These are phyloP conservation scores for Siniperca knerii DNA, from an alignment of 2,113 vertebrate genomes.

Conservation along the genomic window DNA sequence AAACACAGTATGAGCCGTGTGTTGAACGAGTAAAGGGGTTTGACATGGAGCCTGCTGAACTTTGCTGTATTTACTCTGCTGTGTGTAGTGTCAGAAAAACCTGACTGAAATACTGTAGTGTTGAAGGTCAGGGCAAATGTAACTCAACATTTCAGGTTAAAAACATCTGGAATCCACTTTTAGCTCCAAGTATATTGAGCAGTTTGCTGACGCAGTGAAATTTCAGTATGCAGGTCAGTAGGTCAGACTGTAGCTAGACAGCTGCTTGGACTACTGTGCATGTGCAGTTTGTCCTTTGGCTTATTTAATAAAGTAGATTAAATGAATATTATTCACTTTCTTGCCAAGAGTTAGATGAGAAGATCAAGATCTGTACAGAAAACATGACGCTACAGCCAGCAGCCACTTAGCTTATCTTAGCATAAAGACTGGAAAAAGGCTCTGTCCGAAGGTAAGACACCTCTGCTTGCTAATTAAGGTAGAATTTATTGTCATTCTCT, in stretches of 20 bases:
- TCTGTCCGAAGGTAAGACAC: no score
- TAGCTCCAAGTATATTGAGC: background rate
- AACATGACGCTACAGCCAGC: background rate
- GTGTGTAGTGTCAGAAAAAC: background rate
- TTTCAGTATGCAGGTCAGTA: background rate
- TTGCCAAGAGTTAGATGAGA: background rate
- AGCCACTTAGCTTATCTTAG: background rate
- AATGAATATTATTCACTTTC: background rate
- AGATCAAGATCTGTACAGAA: background rate
- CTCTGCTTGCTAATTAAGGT: no score
- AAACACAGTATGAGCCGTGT: background rate
- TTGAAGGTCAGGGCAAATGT: slow-evolving; percentile 5
- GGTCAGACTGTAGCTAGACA: background rate
- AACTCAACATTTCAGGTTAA: background rate
- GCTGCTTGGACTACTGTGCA: background rate
- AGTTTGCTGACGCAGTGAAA: background rate
- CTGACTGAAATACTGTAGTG: background rate
- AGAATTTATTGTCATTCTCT: no score
- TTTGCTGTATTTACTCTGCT: slow-evolving; percentile 9
- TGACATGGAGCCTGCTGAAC: background rate
- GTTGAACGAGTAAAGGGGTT: background rate
- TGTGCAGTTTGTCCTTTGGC: background rate
- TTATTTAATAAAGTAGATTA: background rate
- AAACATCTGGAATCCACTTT: background rate
- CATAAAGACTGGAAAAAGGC: background rate